Evolutionary conservation across 2,888 invertebrate genomes (phyloP).

Genomic region (Epirrhoe alternata): DNA sequence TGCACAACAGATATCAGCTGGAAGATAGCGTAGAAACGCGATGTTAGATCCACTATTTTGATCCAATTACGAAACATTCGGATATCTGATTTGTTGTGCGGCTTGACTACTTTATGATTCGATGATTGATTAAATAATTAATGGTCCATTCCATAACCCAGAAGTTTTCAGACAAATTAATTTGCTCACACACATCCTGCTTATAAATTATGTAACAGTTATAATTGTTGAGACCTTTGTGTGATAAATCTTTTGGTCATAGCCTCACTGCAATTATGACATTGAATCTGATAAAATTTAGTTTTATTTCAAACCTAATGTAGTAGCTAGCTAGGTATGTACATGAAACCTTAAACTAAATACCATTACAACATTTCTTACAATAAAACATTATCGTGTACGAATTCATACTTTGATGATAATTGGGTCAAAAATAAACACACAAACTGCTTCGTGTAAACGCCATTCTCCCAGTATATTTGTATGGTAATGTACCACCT

Average conservation of each 20-base stretch:
- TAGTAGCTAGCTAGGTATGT: too few species aligned
- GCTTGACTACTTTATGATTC: conserved; percentile 4
- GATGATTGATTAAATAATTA: background rate
- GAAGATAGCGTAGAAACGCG: conserved; percentile 70
- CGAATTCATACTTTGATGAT: background rate
- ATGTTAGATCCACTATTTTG: conserved; percentile 58
- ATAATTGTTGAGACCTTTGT: too few species aligned
- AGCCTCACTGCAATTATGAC: too few species aligned
- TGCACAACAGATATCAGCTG: conserved; percentile 83
- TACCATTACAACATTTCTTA: too few species aligned
- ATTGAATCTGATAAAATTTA: too few species aligned
- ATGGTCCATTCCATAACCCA: too few species aligned
- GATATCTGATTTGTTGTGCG: conserved; percentile 11
- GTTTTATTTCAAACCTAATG: too few species aligned
- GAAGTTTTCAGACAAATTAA: background rate
- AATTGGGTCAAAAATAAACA: conserved; percentile 5
- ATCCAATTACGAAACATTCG: conserved; percentile 53
- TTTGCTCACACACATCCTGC: background rate
- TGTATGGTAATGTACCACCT: background rate
- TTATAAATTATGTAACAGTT: too few species aligned
- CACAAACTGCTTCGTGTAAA: background rate
- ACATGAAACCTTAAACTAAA: too few species aligned
- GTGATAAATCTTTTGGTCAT: too few species aligned
- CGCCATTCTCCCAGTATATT: background rate
- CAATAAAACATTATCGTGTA: background rate